Evolutionary conservation across 2,888 invertebrate species (phyloP), one percentile per base, ranked within the genome.

Genomic region (Spisula solida): DNA sequence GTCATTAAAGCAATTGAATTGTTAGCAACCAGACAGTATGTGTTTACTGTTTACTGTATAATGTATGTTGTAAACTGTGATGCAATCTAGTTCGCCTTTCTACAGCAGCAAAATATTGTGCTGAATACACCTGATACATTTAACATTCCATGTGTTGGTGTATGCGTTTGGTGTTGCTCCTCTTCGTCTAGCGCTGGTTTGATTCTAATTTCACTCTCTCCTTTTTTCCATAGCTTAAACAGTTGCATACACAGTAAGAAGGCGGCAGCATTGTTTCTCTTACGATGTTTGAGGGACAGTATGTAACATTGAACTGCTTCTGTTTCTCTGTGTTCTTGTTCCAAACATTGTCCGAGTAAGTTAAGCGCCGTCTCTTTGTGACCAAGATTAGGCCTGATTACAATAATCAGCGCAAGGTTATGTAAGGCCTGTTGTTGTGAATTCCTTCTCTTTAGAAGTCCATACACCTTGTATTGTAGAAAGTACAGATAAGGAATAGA

Each of bases 291-390:
- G 0, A 80, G 25, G 2, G 80, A 80, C 16, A 5, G 5, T 25
- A 51, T 16, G 25, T 80, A 80, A 51, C 29, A 51, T 14, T n/a
- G 6, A 16, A 80, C 14, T 16, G 80, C 80, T 48, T 48, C n/a
- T 25, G 25, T 80, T n/a, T 47, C 10, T 47, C 80, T 20, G 51
- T 51, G 4, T 48, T 80, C 80, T 80, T 80, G 20, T 80, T 80
- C 80, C 25, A 81, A 48, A 41, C 80, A 81, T 51, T 51, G 80
- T 81, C 51, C 80, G n/a, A 81, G 80, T 51, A 81, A 81, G 20
- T 81, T 81, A 16, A 81, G 25, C 8, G n/a, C 80, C 1, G 51
- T 81, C 10, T 81, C 80, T 20, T n/a, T 48, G 48, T 81, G 80
- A n/a, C 51, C 51, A n/a, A 81, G 25, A 31, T 48, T 5, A 6